Evolutionary conservation across 2,888 invertebrate species (phyloP).

Genomic region (Drosophila eohydei): DNA sequence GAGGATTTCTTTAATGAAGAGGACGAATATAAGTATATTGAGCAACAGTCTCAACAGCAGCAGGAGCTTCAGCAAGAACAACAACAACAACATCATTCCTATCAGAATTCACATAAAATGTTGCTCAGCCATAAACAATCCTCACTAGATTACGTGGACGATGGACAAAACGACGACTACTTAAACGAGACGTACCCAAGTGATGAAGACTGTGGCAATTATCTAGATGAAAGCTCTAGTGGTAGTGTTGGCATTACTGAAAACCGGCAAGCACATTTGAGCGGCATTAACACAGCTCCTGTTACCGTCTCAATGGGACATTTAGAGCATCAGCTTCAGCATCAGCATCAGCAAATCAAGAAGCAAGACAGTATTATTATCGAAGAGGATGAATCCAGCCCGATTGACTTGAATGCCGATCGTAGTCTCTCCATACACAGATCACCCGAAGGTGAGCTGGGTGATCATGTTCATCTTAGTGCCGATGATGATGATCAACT

Average conservation of each 20-base stretch:
- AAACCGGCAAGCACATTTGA: constrained; percentile 9
- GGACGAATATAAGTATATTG: constrained; percentile 84
- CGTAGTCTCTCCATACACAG: constrained; percentile 8
- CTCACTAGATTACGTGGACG: constrained; percentile 74
- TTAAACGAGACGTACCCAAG: constrained; percentile 82
- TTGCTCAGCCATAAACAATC: constrained; percentile 41
- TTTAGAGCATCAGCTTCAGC: constrained; percentile 46
- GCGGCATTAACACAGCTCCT: background rate
- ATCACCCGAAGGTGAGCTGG: constrained; percentile 39
- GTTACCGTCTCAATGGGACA: constrained; percentile 12
- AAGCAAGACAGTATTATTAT: constrained; percentile 83
- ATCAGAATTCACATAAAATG: constrained; percentile 46
- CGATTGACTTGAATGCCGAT: constrained; percentile 9
- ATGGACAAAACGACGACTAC: constrained; percentile 75
- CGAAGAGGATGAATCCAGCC: constrained; percentile 69
- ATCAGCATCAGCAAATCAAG: constrained; percentile 75
- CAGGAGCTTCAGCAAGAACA: constrained; percentile 57
- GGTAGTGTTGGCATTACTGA: constrained; percentile 68
- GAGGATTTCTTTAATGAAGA: constrained; percentile 85
- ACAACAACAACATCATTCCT: constrained; percentile 44
- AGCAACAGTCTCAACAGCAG: constrained; percentile 79
- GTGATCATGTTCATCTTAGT: constrained; percentile 39
- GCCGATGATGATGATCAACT: constrained; percentile 66
- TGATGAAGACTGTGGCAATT: constrained; percentile 83
- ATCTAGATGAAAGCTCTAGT: constrained; percentile 82